Evolutionary conservation across 2,113 vertebrate species (phyloP), one percentile per base, ranked within the genome.

Genomic region (Vanacampus margaritifer): DNA sequence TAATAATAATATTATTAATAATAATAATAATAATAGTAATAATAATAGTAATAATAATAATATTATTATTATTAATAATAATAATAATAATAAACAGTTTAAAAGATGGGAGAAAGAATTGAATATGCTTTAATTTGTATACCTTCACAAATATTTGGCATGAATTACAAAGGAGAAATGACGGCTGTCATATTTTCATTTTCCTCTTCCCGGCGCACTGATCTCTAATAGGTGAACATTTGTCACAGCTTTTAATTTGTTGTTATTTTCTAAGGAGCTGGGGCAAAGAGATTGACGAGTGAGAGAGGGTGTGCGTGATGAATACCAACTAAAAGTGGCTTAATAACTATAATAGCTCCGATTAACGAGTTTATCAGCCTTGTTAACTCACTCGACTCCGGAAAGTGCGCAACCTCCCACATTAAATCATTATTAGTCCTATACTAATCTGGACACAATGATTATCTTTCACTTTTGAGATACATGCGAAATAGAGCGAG

Each of bases 331-430:
- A 68, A 71, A 73, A 71, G 79, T 64, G 51, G 17, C 43, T 37
- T 80, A 65, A 78, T 78, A 73, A 65, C 63, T 67, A 69, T 32
- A 79, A 84, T 71, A 46, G 74, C 69, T 43, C 43, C 69, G 48
- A 79, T 80, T 79, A 79, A 37, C 24, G 65, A 35, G 69, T 76
- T 65, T 53, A 48, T 35, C n/a, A 3, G 57, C 59, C 46, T 48
- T 65, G 62, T 48, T 53, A 10, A 28, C 65, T 73, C 46, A 67
- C 72, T 6, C 13, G 0, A 45, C 11, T 21, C 0, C 1, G 7
- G 50, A 19, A 54, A 75, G 60, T 5, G n/a, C 26, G 0, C 58
- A 2, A 24, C 28, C 53, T 28, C 5, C 54, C 16, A 32, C 26
- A 3, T 57, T 16, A 32, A 57, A 57, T 57, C 5, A 32, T 57